A percentile compares a stretch with the other conserved stretches of the same genome.
These are phyloP conservation scores for Phainopepla nitens DNA, from an alignment of 2,113 vertebrate genomes.

Conservation along the genomic window DNA sequence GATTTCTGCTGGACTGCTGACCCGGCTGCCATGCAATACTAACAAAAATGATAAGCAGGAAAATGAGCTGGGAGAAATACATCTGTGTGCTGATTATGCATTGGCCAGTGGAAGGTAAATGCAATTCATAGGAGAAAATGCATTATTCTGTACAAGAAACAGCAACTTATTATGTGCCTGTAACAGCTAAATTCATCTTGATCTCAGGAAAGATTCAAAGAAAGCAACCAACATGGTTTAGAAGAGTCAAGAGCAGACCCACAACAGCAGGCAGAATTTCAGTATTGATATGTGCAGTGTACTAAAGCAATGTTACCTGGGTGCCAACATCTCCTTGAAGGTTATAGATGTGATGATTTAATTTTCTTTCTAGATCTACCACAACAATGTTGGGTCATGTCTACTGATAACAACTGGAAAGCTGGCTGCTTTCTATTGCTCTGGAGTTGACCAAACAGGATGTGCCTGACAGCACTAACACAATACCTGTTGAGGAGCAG, in stretches of 20 bases:
- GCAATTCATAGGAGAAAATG: background rate
- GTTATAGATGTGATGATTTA: background rate
- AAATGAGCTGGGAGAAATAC: background rate
- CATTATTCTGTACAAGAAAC: background rate
- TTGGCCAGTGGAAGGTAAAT: background rate
- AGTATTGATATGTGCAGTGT: background rate
- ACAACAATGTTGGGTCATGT: background rate
- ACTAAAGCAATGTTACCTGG: background rate
- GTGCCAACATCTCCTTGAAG: background rate
- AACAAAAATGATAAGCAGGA: background rate
- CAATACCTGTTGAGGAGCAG: background rate
- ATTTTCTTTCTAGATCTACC: background rate
- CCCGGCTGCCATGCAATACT: background rate
- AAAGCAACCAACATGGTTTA: background rate
- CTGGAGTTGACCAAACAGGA: background rate
- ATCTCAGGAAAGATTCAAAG: background rate
- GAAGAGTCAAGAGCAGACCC: background rate
- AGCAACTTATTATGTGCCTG: background rate
- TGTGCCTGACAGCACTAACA: background rate
- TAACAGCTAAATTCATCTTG: background rate
- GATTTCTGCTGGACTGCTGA: background rate
- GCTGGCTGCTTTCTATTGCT: background rate
- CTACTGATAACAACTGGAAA: background rate
- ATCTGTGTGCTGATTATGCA: background rate
- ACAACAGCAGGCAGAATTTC: background rate